These are phyloP conservation scores for Pachyramphus minor DNA, from an alignment of 2,113 vertebrate species.

Conservation along the genomic window DNA sequence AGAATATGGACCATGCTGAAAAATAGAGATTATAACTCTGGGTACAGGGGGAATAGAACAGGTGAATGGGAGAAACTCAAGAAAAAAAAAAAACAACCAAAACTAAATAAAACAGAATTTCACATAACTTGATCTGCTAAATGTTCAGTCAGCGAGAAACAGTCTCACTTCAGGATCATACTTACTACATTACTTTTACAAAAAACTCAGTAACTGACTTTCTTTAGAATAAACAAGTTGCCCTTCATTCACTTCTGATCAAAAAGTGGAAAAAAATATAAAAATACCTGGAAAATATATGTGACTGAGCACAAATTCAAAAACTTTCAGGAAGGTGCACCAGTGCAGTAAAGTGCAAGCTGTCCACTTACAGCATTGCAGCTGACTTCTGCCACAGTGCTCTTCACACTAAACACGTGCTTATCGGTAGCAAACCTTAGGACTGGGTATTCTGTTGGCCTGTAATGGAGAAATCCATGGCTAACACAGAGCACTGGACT, in stretches of 20 bases:
- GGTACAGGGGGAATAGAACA: accelerated
- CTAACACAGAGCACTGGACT: neutral
- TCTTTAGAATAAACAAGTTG: neutral
- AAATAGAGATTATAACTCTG: neutral
- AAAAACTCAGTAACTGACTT: neutral
- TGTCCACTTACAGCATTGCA: neutral
- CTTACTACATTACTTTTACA: neutral
- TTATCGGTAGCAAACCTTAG: neutral
- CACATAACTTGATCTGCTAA: neutral
- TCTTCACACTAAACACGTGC: neutral
- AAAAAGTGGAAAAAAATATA: neutral
- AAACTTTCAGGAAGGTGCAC: no score
- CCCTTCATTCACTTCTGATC: neutral
- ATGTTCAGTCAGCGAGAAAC: neutral
- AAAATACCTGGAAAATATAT: neutral
- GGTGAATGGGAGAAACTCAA: neutral
- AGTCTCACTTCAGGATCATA: neutral
- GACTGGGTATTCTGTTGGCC: accelerated
- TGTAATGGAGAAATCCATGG: neutral
- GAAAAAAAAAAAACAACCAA: neutral
- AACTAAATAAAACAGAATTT: neutral
- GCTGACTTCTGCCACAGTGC: neutral
- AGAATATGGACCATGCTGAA: neutral
- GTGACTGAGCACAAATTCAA: neutral
- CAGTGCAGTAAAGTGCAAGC: neutral